Conservation (phyloP, 2,888 invertebrate genomes). For the Hermodice carunculata region DNA sequence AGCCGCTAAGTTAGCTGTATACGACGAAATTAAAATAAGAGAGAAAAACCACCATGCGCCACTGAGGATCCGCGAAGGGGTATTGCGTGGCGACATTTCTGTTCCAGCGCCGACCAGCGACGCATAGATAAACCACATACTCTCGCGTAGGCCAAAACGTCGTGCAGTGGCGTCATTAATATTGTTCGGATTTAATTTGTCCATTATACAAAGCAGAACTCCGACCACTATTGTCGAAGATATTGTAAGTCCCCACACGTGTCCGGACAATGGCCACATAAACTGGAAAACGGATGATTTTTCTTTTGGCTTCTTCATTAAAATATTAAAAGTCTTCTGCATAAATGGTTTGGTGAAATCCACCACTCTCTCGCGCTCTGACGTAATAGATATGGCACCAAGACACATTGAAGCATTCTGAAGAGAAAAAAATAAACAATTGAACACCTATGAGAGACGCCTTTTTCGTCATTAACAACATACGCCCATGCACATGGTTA, state of each 20-base stretch:
- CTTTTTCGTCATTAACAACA: too few relatives aligned
- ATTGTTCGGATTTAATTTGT: constrained; percentile 57
- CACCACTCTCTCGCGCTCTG: constrained; percentile 61
- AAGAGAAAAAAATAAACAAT: too few relatives aligned
- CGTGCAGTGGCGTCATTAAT: constrained; percentile 35
- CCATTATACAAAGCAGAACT: constrained; percentile 59
- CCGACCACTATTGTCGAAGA: constrained; percentile 61
- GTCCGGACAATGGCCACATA: constrained; percentile 60
- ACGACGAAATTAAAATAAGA: constrained; percentile 65
- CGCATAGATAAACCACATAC: constrained; percentile 67
- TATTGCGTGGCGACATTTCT: constrained; percentile 33
- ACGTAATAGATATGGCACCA: constrained; percentile 64
- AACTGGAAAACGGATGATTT: constrained; percentile 66
- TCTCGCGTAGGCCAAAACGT: constrained; percentile 52
- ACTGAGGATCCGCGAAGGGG: constrained; percentile 59
- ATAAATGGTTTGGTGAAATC: constrained; percentile 68
- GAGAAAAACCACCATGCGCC: constrained; percentile 68
- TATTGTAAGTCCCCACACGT: constrained; percentile 62
- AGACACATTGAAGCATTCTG: constrained; percentile 68
- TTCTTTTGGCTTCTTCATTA: constrained; percentile 58
- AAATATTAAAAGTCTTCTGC: constrained; percentile 64
- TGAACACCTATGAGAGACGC: too few relatives aligned
- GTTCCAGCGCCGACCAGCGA: constrained; percentile 60
- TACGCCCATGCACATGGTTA: too few relatives aligned
- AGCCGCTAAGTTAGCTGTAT: constrained; percentile 67